Evolutionary conservation across 2,113 vertebrate species (phyloP).

Genomic region (Microtus ochrogaster): DNA sequence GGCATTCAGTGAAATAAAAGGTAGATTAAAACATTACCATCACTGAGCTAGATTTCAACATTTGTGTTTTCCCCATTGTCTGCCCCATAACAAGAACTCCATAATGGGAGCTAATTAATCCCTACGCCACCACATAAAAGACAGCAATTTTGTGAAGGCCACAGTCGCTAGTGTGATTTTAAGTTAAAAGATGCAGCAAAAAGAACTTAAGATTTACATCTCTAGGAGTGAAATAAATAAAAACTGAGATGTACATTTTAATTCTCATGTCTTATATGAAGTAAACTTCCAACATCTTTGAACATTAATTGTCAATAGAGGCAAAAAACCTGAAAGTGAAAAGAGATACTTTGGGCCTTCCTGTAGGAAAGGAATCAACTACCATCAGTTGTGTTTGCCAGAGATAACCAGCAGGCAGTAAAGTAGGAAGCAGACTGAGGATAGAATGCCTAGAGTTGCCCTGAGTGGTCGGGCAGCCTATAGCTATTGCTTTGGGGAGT

Average conservation of each 20-base stretch:
- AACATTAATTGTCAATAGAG: not conserved
- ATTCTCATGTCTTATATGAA: not conserved
- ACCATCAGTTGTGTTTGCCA: not conserved
- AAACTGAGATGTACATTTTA: not conserved
- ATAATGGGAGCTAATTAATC: not conserved
- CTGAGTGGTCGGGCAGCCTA: rapidly evolving
- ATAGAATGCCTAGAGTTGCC: no score
- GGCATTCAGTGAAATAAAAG: not conserved
- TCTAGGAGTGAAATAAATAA: not conserved
- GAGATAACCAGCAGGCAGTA: not conserved
- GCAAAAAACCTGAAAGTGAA: not conserved
- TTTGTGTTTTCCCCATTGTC: not conserved
- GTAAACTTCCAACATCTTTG: not conserved
- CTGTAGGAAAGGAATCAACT: not conserved
- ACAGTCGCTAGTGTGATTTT: not conserved
- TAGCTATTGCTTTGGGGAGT: not conserved
- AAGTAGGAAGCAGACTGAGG: rapidly evolving
- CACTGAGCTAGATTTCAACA: no score
- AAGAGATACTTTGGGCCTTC: not conserved
- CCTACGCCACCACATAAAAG: not conserved
- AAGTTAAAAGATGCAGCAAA: not conserved
- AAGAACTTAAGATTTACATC: not conserved
- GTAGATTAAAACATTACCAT: no score
- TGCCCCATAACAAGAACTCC: no score
- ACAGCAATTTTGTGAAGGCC: not conserved